These are phyloP conservation scores for Trissolcus japonicus DNA, from an alignment of 2,888 invertebrate species.

Conservation along the genomic window DNA sequence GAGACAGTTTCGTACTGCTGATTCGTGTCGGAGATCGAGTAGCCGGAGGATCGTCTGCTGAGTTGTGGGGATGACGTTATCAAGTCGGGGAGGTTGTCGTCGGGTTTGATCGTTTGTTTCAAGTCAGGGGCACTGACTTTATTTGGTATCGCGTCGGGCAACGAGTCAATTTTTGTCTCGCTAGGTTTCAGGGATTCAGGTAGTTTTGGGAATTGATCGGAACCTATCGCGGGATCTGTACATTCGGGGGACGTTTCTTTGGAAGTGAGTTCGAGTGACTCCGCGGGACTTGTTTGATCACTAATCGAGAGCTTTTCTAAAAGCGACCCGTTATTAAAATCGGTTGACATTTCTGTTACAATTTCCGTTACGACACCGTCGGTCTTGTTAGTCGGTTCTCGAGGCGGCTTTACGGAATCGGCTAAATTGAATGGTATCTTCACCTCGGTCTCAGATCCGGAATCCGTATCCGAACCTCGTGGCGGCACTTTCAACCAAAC, in stretches of 20 bases:
- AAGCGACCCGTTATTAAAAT: too few species aligned
- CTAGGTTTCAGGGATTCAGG: not conserved
- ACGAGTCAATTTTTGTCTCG: conserved; percentile 14
- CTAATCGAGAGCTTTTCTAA: too few species aligned
- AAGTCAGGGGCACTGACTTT: not conserved
- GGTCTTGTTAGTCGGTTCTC: not conserved
- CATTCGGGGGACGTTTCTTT: too few species aligned
- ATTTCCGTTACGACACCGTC: too few species aligned
- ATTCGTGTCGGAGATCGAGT: conserved; percentile 60
- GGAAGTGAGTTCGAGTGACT: not conserved
- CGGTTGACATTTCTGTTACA: too few species aligned
- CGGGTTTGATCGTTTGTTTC: conserved; percentile 2
- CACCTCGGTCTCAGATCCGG: conserved; percentile 86
- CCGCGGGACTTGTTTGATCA: too few species aligned
- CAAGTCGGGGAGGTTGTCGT: conserved; percentile 67
- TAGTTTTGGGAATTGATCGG: not conserved
- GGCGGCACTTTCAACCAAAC: conserved; percentile 81
- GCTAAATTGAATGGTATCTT: conserved; percentile 70
- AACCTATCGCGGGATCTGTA: too few species aligned
- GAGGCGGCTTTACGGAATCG: not conserved
- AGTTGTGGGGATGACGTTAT: conserved; percentile 66
- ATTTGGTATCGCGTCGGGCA: conserved; percentile 58
- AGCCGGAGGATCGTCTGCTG: conserved; percentile 59
- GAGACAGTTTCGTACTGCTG: conserved; percentile 58
- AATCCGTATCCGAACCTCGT: conserved; percentile 81